Percentiles rank a stretch among this genome's conserved stretches.
Evolutionary conservation across 2,797 vertebrate genomes (phyloP).

Genomic region (Malacoraja senta): DNA sequence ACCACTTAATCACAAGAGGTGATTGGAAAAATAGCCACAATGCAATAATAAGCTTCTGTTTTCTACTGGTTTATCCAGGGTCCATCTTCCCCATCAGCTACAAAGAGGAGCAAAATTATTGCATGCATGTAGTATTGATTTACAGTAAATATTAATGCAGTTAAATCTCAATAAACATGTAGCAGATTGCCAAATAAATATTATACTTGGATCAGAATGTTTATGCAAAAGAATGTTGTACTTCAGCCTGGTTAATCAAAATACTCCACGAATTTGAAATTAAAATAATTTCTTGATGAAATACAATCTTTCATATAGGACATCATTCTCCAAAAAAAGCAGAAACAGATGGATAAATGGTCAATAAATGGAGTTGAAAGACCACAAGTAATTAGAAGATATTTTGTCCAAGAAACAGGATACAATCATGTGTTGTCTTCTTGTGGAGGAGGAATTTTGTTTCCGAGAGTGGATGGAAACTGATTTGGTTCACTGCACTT

Average conservation of each 20-base stretch:
- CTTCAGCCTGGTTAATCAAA: not conserved
- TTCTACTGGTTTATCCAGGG: not conserved
- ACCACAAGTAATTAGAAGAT: not conserved
- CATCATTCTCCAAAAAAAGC: not conserved
- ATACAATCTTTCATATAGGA: not conserved
- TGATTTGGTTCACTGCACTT: slow-evolving; percentile 25
- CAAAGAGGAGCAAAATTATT: not conserved
- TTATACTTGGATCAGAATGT: not conserved
- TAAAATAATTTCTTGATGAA: slow-evolving; percentile 28
- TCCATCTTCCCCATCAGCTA: not conserved
- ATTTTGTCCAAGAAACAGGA: not conserved
- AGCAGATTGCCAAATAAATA: not conserved
- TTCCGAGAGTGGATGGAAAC: slow-evolving; percentile 32
- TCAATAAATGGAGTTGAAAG: not conserved
- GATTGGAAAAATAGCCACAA: not conserved
- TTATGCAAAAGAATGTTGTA: not conserved
- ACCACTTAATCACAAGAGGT: not conserved
- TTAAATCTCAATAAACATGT: not conserved
- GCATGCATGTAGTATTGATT: not conserved
- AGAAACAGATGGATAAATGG: slow-evolving; percentile 3
- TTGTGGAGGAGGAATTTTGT: not conserved
- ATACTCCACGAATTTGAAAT: not conserved
- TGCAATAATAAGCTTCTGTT: not conserved
- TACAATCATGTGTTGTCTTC: not conserved
- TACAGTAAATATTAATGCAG: not conserved